Evolutionary conservation across 2,113 vertebrate genomes (phyloP).

Genomic region (Tautogolabrus adspersus): DNA sequence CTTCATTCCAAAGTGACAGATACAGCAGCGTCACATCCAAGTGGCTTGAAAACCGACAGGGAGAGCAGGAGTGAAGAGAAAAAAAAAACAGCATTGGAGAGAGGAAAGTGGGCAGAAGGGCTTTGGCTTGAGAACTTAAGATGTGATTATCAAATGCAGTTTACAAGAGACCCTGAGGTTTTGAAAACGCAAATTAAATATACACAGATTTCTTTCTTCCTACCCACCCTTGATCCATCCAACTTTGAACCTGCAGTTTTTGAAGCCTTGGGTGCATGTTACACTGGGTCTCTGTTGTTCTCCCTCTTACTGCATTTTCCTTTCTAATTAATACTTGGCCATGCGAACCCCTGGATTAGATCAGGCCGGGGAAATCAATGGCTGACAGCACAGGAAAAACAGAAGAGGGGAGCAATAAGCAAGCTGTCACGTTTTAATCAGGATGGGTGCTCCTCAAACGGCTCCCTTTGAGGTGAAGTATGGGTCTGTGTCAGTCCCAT

Average conservation of each 20-base stretch:
- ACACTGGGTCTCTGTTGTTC: slow-evolving; percentile 37
- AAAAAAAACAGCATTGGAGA: slow-evolving; percentile 17
- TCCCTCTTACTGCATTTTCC: slow-evolving; percentile 40
- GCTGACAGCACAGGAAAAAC: slow-evolving; percentile 49
- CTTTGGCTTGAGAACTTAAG: slow-evolving; percentile 3
- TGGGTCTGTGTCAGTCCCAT: slow-evolving; percentile 13
- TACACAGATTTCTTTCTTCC: slow-evolving; percentile 29
- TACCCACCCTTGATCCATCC: slow-evolving; percentile 57
- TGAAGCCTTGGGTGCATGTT: slow-evolving; percentile 45
- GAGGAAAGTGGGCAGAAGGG: slow-evolving; percentile 35
- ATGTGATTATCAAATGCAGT: slow-evolving; percentile 59
- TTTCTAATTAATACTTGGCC: slow-evolving; percentile 78
- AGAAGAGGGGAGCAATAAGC: slow-evolving; percentile 41
- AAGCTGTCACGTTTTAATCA: slow-evolving; percentile 74
- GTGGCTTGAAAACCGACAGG: slow-evolving; percentile 25
- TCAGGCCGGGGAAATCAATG: slow-evolving; percentile 78
- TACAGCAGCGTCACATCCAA: slow-evolving; percentile 52
- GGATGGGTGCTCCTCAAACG: slow-evolving; percentile 27
- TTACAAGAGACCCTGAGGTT: slow-evolving; percentile 41
- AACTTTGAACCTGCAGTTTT: slow-evolving; percentile 54
- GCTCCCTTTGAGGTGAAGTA: slow-evolving; percentile 46
- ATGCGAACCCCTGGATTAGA: slow-evolving; percentile 76
- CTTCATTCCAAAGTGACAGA: slow-evolving; percentile 65
- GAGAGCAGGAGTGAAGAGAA: slow-evolving; percentile 23
- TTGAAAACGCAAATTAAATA: slow-evolving; percentile 46